Evolutionary conservation across 2,113 vertebrate genomes (phyloP).

Genomic region (Phocoena phocoena): DNA sequence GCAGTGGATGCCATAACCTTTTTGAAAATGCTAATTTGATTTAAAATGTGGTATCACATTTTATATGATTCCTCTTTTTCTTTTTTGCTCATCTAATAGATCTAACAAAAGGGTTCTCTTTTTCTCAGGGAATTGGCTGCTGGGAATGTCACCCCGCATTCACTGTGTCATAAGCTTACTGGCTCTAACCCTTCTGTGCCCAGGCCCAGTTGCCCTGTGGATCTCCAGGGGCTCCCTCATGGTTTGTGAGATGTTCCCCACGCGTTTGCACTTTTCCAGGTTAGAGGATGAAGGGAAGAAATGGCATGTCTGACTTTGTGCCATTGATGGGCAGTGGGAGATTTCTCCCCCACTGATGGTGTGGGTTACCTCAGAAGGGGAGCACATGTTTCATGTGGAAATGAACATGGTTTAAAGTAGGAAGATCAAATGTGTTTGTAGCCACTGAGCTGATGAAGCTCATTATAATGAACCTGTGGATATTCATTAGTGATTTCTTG

Average conservation of each 20-base stretch:
- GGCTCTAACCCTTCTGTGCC: background rate
- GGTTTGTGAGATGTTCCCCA: background rate
- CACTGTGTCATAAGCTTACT: background rate
- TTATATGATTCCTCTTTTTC: conserved; percentile 38
- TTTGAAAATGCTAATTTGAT: conserved; percentile 74
- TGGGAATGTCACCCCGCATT: background rate
- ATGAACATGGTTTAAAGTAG: background rate
- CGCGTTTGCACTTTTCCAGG: background rate
- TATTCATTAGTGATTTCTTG: background rate
- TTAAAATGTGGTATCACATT: conserved; percentile 64
- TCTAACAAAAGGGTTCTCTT: conserved; percentile 11
- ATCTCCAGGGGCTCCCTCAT: background rate
- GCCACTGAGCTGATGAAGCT: background rate
- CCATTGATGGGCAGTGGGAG: background rate
- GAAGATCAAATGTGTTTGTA: background rate
- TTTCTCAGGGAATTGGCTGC: background rate
- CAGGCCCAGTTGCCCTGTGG: background rate
- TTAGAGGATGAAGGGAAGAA: background rate
- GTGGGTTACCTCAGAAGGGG: background rate
- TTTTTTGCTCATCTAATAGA: conserved; percentile 43
- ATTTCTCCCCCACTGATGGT: too few species aligned
- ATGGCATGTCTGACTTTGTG: background rate
- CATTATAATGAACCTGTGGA: background rate
- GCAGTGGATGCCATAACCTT: conserved; percentile 63
- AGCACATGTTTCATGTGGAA: background rate